Conservation (phyloP, 2,888 invertebrate species). For the Rhorus exstirpatorius region DNA sequence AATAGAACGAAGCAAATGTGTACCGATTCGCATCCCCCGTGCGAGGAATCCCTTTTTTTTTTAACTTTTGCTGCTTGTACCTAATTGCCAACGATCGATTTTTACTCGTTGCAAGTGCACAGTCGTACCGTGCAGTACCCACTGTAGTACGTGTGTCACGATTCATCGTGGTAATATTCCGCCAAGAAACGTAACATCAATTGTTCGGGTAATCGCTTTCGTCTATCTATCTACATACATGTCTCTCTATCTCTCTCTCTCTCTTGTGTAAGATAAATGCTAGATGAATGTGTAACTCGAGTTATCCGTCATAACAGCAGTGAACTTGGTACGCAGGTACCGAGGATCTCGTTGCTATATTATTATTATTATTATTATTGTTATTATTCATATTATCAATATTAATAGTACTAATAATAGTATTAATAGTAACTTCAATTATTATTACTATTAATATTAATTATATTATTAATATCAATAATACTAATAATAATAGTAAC, state of each 20-base stretch:
- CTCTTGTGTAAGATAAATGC: slow-evolving; percentile 38
- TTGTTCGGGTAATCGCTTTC: slow-evolving; percentile 22
- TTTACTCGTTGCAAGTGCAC: slow-evolving; percentile 47
- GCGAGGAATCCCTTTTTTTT: no score
- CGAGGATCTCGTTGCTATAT: slow-evolving; percentile 14
- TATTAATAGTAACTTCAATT: no score
- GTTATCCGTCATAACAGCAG: slow-evolving; percentile 32
- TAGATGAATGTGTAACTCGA: slow-evolving; percentile 39
- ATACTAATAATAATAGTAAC: no score
- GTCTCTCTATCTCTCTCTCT: slow-evolving; percentile 20
- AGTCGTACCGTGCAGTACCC: slow-evolving; percentile 54
- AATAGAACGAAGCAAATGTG: no score
- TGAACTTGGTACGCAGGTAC: slow-evolving; percentile 57
- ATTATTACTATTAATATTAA: no score
- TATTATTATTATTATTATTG: no score
- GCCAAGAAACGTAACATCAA: slow-evolving; percentile 31
- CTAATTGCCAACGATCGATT: slow-evolving; percentile 55
- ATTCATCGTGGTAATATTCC: slow-evolving; percentile 34
- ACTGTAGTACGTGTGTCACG: slow-evolving; percentile 35
- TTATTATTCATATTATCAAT: no score
- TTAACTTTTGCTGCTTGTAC: no score
- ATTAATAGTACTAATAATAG: no score
- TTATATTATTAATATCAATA: no score
- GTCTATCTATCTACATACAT: slow-evolving; percentile 23
- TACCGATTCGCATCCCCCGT: no score